These are phyloP conservation scores for Conchocele bisecta DNA, from an alignment of 2,888 invertebrate genomes.

Conservation along the genomic window DNA sequence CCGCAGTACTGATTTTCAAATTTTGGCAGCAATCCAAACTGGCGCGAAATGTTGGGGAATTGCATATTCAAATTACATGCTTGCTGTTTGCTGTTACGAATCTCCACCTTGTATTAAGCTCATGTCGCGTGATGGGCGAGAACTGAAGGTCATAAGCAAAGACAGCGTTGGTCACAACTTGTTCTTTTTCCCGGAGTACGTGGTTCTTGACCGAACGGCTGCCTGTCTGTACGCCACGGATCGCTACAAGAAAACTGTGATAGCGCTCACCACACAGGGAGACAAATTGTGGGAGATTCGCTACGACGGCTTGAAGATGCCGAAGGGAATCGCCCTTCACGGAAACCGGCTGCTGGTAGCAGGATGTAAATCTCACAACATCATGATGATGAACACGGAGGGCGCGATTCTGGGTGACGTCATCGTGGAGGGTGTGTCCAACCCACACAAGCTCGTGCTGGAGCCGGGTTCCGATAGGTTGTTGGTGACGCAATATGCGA, in stretches of 20 bases:
- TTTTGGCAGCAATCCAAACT: slow-evolving; percentile 59
- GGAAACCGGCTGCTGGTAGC: slow-evolving; percentile 63
- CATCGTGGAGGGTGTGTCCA: slow-evolving; percentile 55
- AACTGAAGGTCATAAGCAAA: slow-evolving; percentile 57
- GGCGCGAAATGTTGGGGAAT: slow-evolving; percentile 66
- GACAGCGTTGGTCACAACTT: slow-evolving; percentile 62
- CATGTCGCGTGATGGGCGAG: slow-evolving; percentile 64
- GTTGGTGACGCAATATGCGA: slow-evolving; percentile 57
- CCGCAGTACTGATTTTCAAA: slow-evolving; percentile 49
- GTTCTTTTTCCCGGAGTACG: slow-evolving; percentile 65
- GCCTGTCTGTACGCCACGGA: slow-evolving; percentile 59
- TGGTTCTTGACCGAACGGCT: slow-evolving; percentile 56
- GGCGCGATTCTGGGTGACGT: slow-evolving; percentile 61
- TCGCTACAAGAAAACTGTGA: slow-evolving; percentile 63
- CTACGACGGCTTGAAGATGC: slow-evolving; percentile 56
- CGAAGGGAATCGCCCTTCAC: slow-evolving; percentile 58
- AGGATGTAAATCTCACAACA: slow-evolving; percentile 61
- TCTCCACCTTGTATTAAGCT: slow-evolving; percentile 62
- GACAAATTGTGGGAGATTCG: slow-evolving; percentile 62
- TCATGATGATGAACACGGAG: slow-evolving; percentile 56
- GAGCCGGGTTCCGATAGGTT: slow-evolving; percentile 49
- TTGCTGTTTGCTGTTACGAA: slow-evolving; percentile 63
- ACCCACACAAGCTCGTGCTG: slow-evolving; percentile 57
- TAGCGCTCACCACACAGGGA: slow-evolving; percentile 58
- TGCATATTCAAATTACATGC: slow-evolving; percentile 56